A percentile compares a stretch with the other conserved stretches of the same genome.
Conservation (phyloP, 2,797 vertebrate species). For the Anguilla megastoma region DNA sequence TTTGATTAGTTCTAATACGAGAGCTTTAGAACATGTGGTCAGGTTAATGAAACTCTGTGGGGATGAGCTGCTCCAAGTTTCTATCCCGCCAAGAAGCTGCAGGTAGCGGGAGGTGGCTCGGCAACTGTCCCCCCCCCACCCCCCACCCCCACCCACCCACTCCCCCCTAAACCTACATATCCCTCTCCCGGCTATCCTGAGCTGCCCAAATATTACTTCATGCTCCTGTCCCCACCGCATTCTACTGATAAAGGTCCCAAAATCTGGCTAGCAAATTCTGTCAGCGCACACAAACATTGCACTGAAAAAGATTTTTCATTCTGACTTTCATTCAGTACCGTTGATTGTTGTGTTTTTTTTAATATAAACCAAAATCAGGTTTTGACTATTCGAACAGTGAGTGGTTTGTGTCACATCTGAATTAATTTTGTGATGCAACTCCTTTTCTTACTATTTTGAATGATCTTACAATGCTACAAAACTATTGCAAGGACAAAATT, state of each 20-base stretch:
- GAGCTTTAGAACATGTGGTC: slow-evolving; percentile 75
- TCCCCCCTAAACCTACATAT: slow-evolving; percentile 47
- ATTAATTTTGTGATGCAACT: not conserved
- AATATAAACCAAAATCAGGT: not conserved
- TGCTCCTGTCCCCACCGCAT: not conserved
- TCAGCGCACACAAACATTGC: not conserved
- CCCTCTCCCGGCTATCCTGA: slow-evolving; percentile 37
- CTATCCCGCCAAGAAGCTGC: slow-evolving; percentile 71
- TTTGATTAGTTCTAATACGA: slow-evolving; percentile 76
- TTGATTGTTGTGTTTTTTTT: not conserved
- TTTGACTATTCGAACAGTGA: not conserved
- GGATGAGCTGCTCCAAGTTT: slow-evolving; percentile 64
- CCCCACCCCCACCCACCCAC: not conserved
- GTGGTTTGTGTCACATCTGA: not conserved
- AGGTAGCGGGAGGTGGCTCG: slow-evolving; percentile 77
- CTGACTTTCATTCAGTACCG: not conserved
- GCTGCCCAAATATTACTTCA: not conserved
- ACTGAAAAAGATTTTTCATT: not conserved
- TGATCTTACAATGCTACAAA: not conserved
- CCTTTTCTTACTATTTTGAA: not conserved
- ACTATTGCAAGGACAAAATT: too few relatives aligned
- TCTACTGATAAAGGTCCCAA: slow-evolving; percentile 4
- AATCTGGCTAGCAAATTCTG: not conserved
- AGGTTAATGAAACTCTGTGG: slow-evolving; percentile 75
- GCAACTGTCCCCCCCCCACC: slow-evolving; percentile 42